phyloP scores from a whole-genome alignment of 1,140 invertebrate species.

The Camponotus floridanus region DNA sequence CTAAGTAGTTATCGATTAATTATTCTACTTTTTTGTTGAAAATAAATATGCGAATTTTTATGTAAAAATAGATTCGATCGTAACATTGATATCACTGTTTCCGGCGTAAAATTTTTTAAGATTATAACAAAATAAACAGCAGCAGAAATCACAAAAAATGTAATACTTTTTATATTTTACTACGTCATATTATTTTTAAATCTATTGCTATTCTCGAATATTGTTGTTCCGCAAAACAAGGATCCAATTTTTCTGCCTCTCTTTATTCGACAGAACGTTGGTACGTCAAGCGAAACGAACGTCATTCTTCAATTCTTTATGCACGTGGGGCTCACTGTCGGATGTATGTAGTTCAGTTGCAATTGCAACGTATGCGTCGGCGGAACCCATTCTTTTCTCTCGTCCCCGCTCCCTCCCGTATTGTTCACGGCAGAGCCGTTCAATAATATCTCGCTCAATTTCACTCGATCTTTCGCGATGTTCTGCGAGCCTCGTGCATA shows the following conservation, averaged over 20 bases:
- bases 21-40: too few relatives aligned
- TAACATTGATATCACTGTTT: not conserved
- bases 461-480: slow-evolving; percentile 78
- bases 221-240: not conserved
- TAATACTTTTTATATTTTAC: not conserved
- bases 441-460: slow-evolving; percentile 82
- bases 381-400: not conserved
- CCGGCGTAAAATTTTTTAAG: not conserved
- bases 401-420: not conserved
- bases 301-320: slow-evolving; percentile 53
- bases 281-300: not conserved
- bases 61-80: not conserved
- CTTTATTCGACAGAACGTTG: slow-evolving; percentile 18
- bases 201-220: not conserved
- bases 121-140: not conserved
- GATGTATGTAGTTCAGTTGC: slow-evolving; percentile 7
- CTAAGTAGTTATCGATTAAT: too few relatives aligned
- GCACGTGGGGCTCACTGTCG: not conserved
- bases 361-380: slow-evolving; percentile 15
- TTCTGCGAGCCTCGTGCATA: slow-evolving; percentile 74
- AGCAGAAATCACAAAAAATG: not conserved
- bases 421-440: slow-evolving; percentile 41
- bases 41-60: too few relatives aligned
- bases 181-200: not conserved
- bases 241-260: slow-evolving; percentile 6